These are phyloP conservation scores for Lampropteryx suffumata DNA, from an alignment of 2,888 invertebrate species.

Conservation along the genomic window DNA sequence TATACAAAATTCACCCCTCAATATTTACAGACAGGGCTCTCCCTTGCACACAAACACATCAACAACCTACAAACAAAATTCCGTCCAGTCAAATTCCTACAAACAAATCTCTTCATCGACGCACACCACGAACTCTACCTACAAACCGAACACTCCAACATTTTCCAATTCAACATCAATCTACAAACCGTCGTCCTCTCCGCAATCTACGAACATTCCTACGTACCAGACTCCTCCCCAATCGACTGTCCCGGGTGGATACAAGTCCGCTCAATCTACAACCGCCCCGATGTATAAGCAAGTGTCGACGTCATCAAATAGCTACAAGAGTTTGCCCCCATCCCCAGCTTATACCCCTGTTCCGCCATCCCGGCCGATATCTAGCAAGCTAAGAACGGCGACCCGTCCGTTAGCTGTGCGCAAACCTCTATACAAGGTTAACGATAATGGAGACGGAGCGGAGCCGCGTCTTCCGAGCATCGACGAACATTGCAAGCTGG, in stretches of 20 bases:
- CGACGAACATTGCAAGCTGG: constrained; percentile 65
- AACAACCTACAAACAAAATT: constrained; percentile 7
- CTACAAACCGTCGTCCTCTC: not conserved
- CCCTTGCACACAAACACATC: constrained; percentile 5
- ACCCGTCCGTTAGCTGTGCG: constrained; percentile 27
- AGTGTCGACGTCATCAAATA: not conserved
- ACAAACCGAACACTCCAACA: constrained; percentile 5
- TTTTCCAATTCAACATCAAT: not conserved
- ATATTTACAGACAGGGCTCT: constrained; percentile 2
- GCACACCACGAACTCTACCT: not conserved
- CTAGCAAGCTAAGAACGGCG: not conserved
- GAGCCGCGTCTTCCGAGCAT: constrained; percentile 66
- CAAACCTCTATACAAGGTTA: constrained; percentile 47
- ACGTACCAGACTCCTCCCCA: constrained; percentile 6
- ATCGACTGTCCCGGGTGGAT: not conserved
- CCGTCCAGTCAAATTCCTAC: constrained; percentile 4
- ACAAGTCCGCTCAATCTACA: not conserved
- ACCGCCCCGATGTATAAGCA: too few relatives aligned
- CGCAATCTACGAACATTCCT: constrained; percentile 10
- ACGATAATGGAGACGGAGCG: constrained; percentile 63
- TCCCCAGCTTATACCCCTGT: constrained; percentile 12
- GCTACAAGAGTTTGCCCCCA: constrained; percentile 11
- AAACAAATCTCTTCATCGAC: not conserved
- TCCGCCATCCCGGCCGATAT: not conserved
- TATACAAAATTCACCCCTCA: constrained; percentile 1